Base-by-base conservation (phyloP, 2,888 invertebrate species). In the Agelastica alni region DNA sequence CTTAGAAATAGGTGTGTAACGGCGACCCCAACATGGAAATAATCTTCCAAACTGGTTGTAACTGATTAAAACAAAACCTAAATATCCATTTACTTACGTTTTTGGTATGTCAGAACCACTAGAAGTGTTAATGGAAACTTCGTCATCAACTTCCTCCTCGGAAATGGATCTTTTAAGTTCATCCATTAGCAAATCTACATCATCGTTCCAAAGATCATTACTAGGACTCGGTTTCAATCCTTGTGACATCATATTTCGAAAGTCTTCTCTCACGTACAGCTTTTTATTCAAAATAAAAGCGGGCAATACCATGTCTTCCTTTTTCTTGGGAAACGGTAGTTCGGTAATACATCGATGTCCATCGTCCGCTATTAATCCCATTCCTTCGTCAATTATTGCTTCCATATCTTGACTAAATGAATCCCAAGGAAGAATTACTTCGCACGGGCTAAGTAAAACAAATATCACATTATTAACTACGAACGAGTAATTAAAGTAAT, bases 211-310 rank as follows among this genome's bases (percentile, higher is more conserved):
- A 31, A 76, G 48, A 39, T 69, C 62, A 48, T 68, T 66, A 42
- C 68, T 69, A n/a, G 65, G 60, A 0, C 60, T 52, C n/a, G 71
- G 57, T 39, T 65, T 53, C 12, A 73, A 55, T n/a, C 69, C 72
- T 44, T 66, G 65, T 2, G 68, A 65, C 14, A 75, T 59, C 68
- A 71, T 69, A 60, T 76, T 70, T 18, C 74, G 61, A 51, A 77
- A 75, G 54, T 77, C 76, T 60, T 76, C 75, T 9, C 76, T 61
- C 1, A 77, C 69, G 51, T 76, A 77, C 41, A 73, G 51, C 48
- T 71, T 66, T 10, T 73, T 61, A 16, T 72, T 71, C 45, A 68
- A 75, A 18, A 64, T 64, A 43, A 76, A 70, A 1, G 67, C 67
- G 1, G 75, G 74, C 7, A 75, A 54, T 37, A 58, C 61, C 30